phyloP scores from a whole-genome alignment of 2,113 vertebrate species.

The Peromyscus californicus region DNA sequence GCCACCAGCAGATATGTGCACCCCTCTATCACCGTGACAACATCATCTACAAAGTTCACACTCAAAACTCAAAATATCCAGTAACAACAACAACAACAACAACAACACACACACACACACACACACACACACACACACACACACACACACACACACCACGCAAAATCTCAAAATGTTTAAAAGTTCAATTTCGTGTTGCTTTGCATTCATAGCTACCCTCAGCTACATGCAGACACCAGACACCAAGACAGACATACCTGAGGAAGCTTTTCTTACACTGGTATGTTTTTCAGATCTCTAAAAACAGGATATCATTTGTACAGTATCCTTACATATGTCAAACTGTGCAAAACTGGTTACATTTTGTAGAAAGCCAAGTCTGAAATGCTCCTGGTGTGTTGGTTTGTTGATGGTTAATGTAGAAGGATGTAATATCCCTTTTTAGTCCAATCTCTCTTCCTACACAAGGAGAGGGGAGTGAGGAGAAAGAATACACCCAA shows the following conservation, averaged over 20 bases:
- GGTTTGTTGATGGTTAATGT: background rate
- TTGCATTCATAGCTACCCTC: background rate
- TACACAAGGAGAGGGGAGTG: background rate
- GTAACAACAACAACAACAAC: background rate
- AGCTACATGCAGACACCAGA: background rate
- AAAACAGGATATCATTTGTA: conserved; percentile 14
- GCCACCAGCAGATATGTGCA: background rate
- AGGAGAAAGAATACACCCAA: background rate
- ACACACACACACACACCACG: background rate
- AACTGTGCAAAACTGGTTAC: background rate
- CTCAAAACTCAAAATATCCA: background rate
- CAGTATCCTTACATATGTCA: background rate
- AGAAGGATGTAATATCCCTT: background rate
- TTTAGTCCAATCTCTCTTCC: background rate
- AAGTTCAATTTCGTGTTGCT: background rate
- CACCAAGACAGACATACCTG: background rate
- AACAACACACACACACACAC: background rate
- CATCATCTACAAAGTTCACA: background rate
- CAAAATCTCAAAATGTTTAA: background rate
- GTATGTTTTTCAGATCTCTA: background rate
- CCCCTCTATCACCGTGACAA: background rate
- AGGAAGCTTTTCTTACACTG: background rate
- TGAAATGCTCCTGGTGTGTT: background rate
- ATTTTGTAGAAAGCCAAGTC: background rate
- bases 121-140: background rate